Base-by-base conservation (phyloP, 92 coral and sea anemone species). In the Porites lobata region DNA sequence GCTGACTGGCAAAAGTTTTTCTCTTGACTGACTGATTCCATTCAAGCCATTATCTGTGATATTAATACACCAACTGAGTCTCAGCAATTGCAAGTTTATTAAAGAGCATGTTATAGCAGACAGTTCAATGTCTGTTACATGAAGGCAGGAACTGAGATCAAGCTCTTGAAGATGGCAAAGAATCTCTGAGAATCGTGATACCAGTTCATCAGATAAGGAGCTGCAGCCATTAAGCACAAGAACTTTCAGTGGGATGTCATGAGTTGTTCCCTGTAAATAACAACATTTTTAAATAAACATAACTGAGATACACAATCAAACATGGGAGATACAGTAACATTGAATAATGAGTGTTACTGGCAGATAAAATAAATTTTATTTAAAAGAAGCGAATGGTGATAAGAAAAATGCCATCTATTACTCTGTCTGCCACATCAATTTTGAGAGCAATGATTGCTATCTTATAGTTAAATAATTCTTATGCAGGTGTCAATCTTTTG, bases 51-150 rank as follows among this genome's bases (percentile, higher is more conserved):
- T 61, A 85, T 95, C 98, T 14, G 98, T 95, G 9, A 95, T 87
- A 70, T 93, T 95, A 15, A 92, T 94, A 79, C 98, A 95, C 98
- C 98, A 95, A 50, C 98, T 95, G 24, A 95, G 65, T 72, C 92
- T 88, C 69, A 95, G 73, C 26, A 77, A 68, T 15, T 86, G 86
- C 69, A 95, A 86, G 14, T 91, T 89, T 62, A 78, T 64, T 14
- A 95, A 87, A 19, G 29, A 81, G 43, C 84, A 53, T 24, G 87
- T 76, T 9, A 95, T 89, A 19, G 82, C 85, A 53, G 78, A 75
- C 62, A 95, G 32, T 50, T 95, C 98, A 85, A 54, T 76, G 83
- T 95, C 89, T 9, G 94, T 92, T 53, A 95, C 80, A 77, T 91
- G 96, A 65, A 95, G 81, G 65, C 95, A 95, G 2, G 98, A 95